These are phyloP conservation scores for Peromyscus californicus DNA, from an alignment of 2,113 vertebrate genomes.

Conservation along the genomic window DNA sequence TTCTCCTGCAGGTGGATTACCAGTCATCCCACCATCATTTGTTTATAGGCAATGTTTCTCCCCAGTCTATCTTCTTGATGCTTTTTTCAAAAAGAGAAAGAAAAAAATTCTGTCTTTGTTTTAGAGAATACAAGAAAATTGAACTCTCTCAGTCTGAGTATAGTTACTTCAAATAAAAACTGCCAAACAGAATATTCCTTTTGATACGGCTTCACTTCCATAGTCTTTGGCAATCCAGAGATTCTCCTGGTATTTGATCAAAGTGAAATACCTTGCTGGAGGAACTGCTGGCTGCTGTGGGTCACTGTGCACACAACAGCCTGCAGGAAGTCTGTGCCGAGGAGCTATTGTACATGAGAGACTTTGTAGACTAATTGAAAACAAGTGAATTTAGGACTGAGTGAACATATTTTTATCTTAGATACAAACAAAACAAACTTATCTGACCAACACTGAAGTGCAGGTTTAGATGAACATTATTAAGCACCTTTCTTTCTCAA, in stretches of 20 bases:
- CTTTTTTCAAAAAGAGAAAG: slow-evolving; percentile 1
- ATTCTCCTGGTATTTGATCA: slow-evolving; percentile 67
- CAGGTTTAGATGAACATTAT: background rate
- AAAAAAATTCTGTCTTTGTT: background rate
- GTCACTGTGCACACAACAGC: background rate
- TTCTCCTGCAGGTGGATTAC: background rate
- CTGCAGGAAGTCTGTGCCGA: slow-evolving; percentile 1
- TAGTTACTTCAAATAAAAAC: slow-evolving; percentile 72
- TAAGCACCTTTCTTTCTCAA: background rate
- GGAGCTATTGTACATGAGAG: background rate
- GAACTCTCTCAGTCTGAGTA: slow-evolving; percentile 37
- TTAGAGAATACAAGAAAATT: slow-evolving; percentile 72
- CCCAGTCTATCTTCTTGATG: background rate
- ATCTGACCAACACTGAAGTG: background rate
- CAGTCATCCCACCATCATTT: background rate
- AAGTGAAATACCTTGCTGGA: slow-evolving; percentile 52
- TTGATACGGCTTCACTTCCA: slow-evolving; percentile 71
- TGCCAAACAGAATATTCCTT: slow-evolving; percentile 77
- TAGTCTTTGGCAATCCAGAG: slow-evolving; percentile 38
- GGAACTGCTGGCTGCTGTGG: background rate
- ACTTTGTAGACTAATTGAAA: slow-evolving; percentile 30
- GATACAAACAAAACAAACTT: background rate
- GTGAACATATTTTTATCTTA: background rate
- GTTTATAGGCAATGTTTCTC: background rate
- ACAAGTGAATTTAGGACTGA: background rate